Evolutionary conservation across 2,113 vertebrate genomes (phyloP).

Genomic region (Okapia johnstoni): DNA sequence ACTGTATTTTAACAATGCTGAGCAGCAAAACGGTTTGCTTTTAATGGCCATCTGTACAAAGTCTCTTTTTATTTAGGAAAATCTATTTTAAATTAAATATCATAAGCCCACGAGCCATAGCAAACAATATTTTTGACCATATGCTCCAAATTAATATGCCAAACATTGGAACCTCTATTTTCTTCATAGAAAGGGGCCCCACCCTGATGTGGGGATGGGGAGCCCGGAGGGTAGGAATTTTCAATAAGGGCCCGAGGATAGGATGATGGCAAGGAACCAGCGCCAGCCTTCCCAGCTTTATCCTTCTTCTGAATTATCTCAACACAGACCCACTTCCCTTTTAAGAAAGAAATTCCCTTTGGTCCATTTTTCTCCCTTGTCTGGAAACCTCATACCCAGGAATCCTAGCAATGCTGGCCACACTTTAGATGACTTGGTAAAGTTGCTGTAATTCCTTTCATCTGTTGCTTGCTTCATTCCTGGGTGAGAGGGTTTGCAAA

Average conservation of each 20-base stretch:
- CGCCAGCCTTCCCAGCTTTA: slow-evolving; percentile 13
- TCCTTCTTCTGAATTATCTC: slow-evolving; percentile 48
- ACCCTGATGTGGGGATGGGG: slow-evolving; percentile 10
- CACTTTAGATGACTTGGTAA: slow-evolving; percentile 56
- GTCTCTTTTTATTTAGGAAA: slow-evolving; percentile 87
- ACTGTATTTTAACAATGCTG: slow-evolving; percentile 78
- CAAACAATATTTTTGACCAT: slow-evolving; percentile 80
- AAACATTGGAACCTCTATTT: slow-evolving; percentile 73
- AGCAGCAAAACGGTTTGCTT: slow-evolving; percentile 77
- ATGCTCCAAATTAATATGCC: slow-evolving; percentile 81
- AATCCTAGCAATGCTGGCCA: not conserved
- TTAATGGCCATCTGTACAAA: slow-evolving; percentile 80
- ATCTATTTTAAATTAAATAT: slow-evolving; percentile 87
- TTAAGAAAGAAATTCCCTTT: not conserved
- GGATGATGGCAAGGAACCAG: slow-evolving; percentile 15
- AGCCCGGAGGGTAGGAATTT: slow-evolving; percentile 29
- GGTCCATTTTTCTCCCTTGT: not conserved
- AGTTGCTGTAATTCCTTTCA: slow-evolving; percentile 66
- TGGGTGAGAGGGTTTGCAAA: not conserved
- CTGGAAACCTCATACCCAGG: not conserved
- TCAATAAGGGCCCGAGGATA: slow-evolving; percentile 4
- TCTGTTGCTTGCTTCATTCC: slow-evolving; percentile 40
- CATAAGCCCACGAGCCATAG: slow-evolving; percentile 84
- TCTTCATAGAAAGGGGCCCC: slow-evolving; percentile 52
- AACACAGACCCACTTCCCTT: not conserved